Percentiles rank a stretch among this genome's conserved stretches.
These are phyloP conservation scores for Anolis apletophallus DNA, from an alignment of 2,797 vertebrate species.

Conservation along the genomic window DNA sequence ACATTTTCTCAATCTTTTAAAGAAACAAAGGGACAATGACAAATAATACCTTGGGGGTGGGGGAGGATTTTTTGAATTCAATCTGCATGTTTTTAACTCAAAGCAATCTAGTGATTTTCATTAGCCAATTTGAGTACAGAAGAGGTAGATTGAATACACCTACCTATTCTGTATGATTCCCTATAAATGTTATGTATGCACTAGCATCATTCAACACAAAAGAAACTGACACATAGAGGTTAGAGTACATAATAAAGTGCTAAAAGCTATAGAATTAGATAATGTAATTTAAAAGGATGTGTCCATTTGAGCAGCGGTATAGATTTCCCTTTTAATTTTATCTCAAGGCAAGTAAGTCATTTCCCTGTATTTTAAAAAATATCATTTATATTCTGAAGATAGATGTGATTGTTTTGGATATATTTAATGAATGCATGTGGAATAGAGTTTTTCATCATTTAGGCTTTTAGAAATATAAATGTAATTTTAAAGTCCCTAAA, in stretches of 20 bases:
- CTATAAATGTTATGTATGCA: background rate
- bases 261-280: background rate
- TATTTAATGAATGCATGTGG: background rate
- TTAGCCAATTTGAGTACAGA: background rate
- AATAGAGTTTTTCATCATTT: background rate
- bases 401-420: background rate
- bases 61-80: background rate
- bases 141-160: background rate
- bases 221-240: background rate
- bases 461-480: background rate
- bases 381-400: too few species aligned
- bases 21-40: background rate
- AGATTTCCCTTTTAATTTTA: background rate
- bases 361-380: background rate
- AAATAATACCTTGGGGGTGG: background rate
- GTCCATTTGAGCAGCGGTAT: background rate
- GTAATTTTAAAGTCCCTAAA: background rate
- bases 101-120: background rate
- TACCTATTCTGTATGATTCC: too few species aligned
- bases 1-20: background rate
- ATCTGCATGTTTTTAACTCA: background rate
- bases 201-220: background rate
- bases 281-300: conserved; percentile 3
- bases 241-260: background rate
- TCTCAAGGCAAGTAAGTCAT: background rate